Percentiles rank a stretch among this genome's conserved stretches.
These are phyloP conservation scores for Ganaspis brasiliensis DNA, from an alignment of 2,888 invertebrate genomes.

Conservation along the genomic window DNA sequence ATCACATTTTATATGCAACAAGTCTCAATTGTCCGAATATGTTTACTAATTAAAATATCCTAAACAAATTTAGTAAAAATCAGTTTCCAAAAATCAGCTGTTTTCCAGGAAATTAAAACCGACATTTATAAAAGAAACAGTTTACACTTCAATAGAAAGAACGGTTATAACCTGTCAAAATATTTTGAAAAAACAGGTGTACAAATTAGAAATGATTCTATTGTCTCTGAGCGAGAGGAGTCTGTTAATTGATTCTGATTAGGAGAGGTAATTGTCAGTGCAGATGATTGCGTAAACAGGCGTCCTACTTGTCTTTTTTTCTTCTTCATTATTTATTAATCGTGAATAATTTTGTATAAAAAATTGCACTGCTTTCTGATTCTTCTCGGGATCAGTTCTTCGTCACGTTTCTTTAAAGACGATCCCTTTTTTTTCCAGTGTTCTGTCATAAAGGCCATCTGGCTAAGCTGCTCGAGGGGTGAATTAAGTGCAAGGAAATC, in stretches of 20 bases:
- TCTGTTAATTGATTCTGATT: constrained; percentile 39
- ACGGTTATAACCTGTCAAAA: not conserved
- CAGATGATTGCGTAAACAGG: constrained; percentile 4
- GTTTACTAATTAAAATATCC: too few species aligned
- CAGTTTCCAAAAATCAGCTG: too few species aligned
- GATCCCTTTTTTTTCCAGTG: constrained; percentile 11
- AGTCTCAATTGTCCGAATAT: too few species aligned
- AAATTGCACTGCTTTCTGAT: not conserved
- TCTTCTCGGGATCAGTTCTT: not conserved
- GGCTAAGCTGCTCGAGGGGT: constrained; percentile 12
- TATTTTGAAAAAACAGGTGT: constrained; percentile 8
- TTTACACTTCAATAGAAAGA: not conserved
- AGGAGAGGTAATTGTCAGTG: constrained; percentile 24
- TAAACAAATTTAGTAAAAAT: too few species aligned
- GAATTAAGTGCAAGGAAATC: constrained; percentile 36
- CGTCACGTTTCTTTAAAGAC: constrained; percentile 6
- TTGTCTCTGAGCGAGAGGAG: constrained; percentile 4
- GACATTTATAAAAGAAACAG: not conserved
- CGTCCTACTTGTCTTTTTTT: constrained; percentile 8
- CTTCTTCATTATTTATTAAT: constrained; percentile 24
- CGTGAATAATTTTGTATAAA: not conserved
- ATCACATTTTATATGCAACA: too few species aligned
- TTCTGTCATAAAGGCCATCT: constrained; percentile 14
- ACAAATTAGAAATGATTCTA: not conserved
- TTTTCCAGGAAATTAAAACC: not conserved